Evolutionary conservation across 1,140 invertebrate genomes (phyloP).

Genomic region (Drosophila kohkoa): DNA sequence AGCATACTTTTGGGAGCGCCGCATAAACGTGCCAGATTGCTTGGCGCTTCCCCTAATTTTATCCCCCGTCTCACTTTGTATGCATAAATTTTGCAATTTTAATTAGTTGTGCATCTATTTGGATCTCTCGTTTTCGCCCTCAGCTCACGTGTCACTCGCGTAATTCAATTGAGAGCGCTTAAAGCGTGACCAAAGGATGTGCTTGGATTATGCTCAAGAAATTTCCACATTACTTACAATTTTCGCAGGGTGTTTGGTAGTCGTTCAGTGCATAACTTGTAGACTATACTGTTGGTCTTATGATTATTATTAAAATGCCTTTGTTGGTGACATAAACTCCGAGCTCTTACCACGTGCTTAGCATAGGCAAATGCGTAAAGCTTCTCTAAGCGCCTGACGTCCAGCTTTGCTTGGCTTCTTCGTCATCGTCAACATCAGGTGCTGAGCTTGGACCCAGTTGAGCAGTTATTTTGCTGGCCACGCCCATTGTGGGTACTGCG

Average conservation of each 20-base stretch:
- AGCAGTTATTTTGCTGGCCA: conserved; percentile 20
- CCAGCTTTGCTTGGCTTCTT: not conserved
- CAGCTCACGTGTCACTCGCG: conserved; percentile 33
- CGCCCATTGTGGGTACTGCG: conserved; percentile 1
- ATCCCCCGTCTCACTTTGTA: not conserved
- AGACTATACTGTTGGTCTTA: not conserved
- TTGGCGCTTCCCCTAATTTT: conserved; percentile 23
- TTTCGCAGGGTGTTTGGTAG: conserved; percentile 12
- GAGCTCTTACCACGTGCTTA: conserved; percentile 61
- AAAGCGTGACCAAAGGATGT: not conserved
- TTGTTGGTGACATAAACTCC: conserved; percentile 61
- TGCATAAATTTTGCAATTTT: conserved; percentile 49
- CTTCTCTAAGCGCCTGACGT: conserved; percentile 11
- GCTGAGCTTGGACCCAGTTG: conserved; percentile 27
- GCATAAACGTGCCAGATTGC: conserved; percentile 29
- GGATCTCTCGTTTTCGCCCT: conserved; percentile 31
- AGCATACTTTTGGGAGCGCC: conserved; percentile 36
- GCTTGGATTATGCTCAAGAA: not conserved
- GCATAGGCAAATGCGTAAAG: conserved; percentile 69
- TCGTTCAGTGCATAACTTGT: not conserved
- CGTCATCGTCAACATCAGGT: conserved; percentile 6
- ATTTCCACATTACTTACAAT: not conserved
- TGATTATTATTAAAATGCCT: conserved; percentile 67
- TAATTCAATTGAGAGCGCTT: conserved; percentile 29
- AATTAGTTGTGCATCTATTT: conserved; percentile 51